A percentile compares a stretch with the other conserved stretches of the same genome.
These are phyloP conservation scores for Caenorhabditis panamensis DNA, from an alignment of 2,888 invertebrate genomes.

Conservation along the genomic window DNA sequence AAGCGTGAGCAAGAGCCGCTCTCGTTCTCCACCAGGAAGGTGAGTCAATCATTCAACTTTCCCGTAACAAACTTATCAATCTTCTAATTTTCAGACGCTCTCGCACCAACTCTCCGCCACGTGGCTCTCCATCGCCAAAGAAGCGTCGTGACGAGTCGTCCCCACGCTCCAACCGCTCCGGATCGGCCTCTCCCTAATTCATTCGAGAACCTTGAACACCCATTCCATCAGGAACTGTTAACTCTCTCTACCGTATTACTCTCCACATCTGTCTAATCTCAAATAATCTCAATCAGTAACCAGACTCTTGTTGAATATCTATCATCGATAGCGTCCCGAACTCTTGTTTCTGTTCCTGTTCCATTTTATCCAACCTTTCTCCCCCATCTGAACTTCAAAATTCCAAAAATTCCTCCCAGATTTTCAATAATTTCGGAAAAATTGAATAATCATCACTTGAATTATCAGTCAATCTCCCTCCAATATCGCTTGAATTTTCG, in stretches of 20 bases:
- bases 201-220: not conserved
- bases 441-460: too few relatives aligned
- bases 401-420: conserved; percentile 18
- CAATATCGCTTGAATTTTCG: not conserved
- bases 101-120: conserved; percentile 48
- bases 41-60: not conserved
- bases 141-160: conserved; percentile 45
- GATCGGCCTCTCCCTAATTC: conserved; percentile 49
- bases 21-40: conserved; percentile 45
- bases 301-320: not conserved
- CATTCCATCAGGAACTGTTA: too few relatives aligned
- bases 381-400: conserved; percentile 2
- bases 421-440: too few relatives aligned
- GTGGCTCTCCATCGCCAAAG: conserved; percentile 56
- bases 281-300: not conserved
- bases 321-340: too few relatives aligned
- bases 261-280: not conserved
- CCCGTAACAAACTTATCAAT: too few relatives aligned
- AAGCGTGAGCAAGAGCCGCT: conserved; percentile 49
- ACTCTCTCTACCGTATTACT: not conserved
- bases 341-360: conserved; percentile 2
- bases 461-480: too few relatives aligned
- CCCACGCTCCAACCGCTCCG: conserved; percentile 47
- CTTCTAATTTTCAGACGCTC: conserved; percentile 33
- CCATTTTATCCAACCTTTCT: not conserved